phyloP scores from a whole-genome alignment of 2,113 vertebrate species.

The Tenrec ecaudatus region DNA sequence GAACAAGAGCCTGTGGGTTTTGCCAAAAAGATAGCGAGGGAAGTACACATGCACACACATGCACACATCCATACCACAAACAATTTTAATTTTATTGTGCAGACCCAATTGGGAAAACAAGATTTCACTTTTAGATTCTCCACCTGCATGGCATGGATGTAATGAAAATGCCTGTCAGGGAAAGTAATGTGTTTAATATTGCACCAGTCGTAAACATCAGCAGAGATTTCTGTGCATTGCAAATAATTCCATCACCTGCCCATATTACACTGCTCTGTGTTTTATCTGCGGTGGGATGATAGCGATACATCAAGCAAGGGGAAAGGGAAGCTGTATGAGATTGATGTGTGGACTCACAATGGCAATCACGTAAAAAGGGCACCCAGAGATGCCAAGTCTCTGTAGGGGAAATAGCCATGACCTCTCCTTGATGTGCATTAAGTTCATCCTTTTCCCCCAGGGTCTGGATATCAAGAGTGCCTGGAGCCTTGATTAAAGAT shows the following conservation, averaged over 20 bases:
- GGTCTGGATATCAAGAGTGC: constrained; percentile 41
- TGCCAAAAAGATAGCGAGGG: neutral
- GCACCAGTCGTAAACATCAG: constrained; percentile 86
- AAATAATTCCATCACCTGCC: constrained; percentile 89
- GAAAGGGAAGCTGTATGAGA: constrained; percentile 86
- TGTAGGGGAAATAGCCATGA: constrained; percentile 76
- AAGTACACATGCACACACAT: neutral
- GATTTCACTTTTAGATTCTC: constrained; percentile 84
- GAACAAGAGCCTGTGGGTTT: constrained; percentile 6
- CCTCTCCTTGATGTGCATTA: constrained; percentile 63
- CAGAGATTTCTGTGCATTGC: constrained; percentile 86
- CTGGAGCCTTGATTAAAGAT: constrained; percentile 71
- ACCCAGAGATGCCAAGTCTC: constrained; percentile 78
- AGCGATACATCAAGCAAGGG: constrained; percentile 86
- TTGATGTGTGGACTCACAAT: constrained; percentile 84
- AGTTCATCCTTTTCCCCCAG: constrained; percentile 77
- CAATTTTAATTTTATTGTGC: constrained; percentile 83
- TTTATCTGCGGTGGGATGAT: constrained; percentile 87
- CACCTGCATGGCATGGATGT: constrained; percentile 78
- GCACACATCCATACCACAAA: neutral
- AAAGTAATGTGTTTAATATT: constrained; percentile 91
- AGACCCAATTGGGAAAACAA: constrained; percentile 80
- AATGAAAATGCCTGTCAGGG: constrained; percentile 89
- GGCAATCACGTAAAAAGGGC: constrained; percentile 85
- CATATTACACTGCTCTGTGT: constrained; percentile 85